A percentile compares a stretch with the other conserved stretches of the same genome.
Evolutionary conservation across 2,113 vertebrate genomes (phyloP).

Genomic region (Colossoma macropomum): DNA sequence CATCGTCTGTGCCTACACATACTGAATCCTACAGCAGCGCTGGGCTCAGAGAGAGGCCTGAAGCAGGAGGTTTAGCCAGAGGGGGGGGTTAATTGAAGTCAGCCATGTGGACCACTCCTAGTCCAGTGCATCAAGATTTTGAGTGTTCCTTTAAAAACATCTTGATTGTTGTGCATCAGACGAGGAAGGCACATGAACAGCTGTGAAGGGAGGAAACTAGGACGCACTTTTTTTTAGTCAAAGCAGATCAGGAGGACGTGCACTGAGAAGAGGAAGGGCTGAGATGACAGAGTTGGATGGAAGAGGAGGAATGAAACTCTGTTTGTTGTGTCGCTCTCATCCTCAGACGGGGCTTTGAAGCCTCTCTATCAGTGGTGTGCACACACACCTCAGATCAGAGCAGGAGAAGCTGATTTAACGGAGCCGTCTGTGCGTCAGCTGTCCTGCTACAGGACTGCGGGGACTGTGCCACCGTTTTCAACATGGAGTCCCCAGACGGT

Average conservation of each 20-base stretch:
- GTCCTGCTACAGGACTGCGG: slow-evolving; percentile 22
- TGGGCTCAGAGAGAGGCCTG: not conserved
- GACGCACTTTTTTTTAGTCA: slow-evolving; percentile 13
- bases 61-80: not conserved
- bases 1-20: not conserved
- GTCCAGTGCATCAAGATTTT: not conserved
- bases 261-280: not conserved
- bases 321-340: slow-evolving; percentile 1
- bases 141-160: not conserved
- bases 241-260: slow-evolving; percentile 14
- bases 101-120: not conserved
- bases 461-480: slow-evolving; percentile 1
- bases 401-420: not conserved
- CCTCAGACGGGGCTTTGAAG: slow-evolving; percentile 36
- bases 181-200: not conserved
- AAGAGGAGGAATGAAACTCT: not conserved
- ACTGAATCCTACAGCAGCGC: not conserved
- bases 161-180: not conserved
- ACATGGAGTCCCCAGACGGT: slow-evolving; percentile 67
- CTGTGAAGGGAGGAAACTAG: slow-evolving; percentile 37
- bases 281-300: slow-evolving; percentile 8
- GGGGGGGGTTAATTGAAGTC: not conserved
- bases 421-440: slow-evolving; percentile 4
- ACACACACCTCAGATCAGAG: slow-evolving; percentile 41
- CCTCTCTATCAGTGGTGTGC: not conserved